A percentile compares a stretch with the other conserved stretches of the same genome.
phyloP scores from a whole-genome alignment of 2,888 invertebrate genomes.

The Heliconius ismenius region DNA sequence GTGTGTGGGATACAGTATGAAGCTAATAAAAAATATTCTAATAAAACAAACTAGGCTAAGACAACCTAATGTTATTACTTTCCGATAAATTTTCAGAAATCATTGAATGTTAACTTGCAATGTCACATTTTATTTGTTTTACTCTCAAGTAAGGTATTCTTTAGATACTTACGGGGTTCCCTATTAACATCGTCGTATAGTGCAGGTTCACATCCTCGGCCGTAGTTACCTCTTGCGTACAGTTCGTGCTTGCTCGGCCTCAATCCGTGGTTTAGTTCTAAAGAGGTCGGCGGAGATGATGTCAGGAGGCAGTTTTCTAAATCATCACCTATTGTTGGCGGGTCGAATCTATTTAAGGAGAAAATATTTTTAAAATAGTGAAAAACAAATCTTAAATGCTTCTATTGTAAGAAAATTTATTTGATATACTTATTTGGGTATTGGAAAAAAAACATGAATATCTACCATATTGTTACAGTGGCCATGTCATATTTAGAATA shows the following conservation, averaged over 20 bases:
- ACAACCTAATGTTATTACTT: too few species aligned
- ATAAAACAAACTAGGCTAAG: too few species aligned
- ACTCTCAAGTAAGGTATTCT: too few species aligned
- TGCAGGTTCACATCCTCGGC: conserved; percentile 90
- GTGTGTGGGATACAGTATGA: not conserved
- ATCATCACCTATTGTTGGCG: conserved; percentile 84
- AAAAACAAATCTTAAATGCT: too few species aligned
- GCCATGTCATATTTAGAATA: too few species aligned
- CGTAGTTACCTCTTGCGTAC: conserved; percentile 90
- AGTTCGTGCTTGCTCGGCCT: conserved; percentile 86
- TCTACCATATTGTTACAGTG: too few species aligned
- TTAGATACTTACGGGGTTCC: conserved; percentile 56
- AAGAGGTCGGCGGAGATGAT: conserved; percentile 81
- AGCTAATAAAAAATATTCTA: not conserved
- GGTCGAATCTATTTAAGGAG: conserved; percentile 81
- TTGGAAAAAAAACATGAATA: too few species aligned
- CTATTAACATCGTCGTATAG: conserved; percentile 69
- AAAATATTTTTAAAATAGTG: too few species aligned
- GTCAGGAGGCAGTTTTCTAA: conserved; percentile 89
- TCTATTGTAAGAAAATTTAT: not conserved
- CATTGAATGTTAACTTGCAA: too few species aligned
- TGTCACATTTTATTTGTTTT: not conserved
- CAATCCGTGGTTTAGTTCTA: conserved; percentile 83
- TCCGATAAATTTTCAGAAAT: too few species aligned
- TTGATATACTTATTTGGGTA: too few species aligned